Conservation (phyloP, 2,113 vertebrate species). For the Lophotis ruficrista region DNA sequence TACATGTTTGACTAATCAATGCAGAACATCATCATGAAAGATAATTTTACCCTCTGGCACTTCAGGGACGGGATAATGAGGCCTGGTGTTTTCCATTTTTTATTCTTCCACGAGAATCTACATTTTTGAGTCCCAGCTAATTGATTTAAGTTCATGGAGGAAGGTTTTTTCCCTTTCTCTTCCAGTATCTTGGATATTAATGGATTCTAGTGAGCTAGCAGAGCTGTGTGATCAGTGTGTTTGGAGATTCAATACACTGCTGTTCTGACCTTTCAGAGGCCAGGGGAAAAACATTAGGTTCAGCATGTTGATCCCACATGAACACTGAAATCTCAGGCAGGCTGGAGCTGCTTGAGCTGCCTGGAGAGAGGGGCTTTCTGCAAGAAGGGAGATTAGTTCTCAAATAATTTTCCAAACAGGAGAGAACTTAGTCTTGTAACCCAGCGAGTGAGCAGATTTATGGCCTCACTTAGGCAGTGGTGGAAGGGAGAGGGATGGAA, state of each 20-base stretch:
- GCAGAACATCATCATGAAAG: constrained; percentile 77
- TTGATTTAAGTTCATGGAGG: constrained; percentile 68
- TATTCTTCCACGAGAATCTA: constrained; percentile 64
- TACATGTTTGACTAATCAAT: constrained; percentile 83
- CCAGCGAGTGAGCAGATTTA: background rate
- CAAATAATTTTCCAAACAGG: background rate
- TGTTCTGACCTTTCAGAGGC: constrained; percentile 54
- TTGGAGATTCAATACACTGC: constrained; percentile 64
- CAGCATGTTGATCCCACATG: constrained; percentile 22
- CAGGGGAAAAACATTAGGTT: constrained; percentile 31
- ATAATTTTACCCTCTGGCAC: constrained; percentile 67
- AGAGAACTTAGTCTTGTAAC: background rate
- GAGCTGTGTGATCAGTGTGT: constrained; percentile 56
- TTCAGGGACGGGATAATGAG: constrained; percentile 65
- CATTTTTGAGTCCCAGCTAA: constrained; percentile 58
- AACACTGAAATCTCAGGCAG: constrained; percentile 15
- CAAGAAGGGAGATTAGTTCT: background rate
- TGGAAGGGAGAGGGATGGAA: background rate
- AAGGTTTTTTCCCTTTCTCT: constrained; percentile 2
- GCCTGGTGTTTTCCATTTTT: constrained; percentile 65
- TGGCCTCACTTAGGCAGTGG: background rate
- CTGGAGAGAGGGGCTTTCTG: background rate
- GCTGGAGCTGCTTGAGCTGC: background rate
- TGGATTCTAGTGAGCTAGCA: constrained; percentile 64
- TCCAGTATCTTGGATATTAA: constrained; percentile 55